These are phyloP conservation scores for Galbula dea DNA, from an alignment of 2,113 vertebrate species.

Conservation along the genomic window DNA sequence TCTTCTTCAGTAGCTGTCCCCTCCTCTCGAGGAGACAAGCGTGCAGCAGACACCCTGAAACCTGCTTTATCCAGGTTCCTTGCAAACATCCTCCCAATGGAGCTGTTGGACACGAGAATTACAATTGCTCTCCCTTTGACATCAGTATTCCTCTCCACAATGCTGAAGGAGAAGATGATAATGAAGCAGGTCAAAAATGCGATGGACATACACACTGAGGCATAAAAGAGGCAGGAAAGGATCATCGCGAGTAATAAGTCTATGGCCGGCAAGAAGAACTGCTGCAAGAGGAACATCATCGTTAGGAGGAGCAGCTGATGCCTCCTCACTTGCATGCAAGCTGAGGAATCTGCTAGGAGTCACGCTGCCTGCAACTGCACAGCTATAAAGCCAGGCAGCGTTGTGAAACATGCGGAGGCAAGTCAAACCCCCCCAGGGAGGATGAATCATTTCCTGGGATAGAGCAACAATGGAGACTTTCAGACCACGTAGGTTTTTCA, in stretches of 20 bases:
- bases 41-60: background rate
- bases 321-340: background rate
- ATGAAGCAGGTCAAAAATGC: conserved; percentile 7
- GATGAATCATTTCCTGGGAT: conserved; percentile 29
- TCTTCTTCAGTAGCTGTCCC: background rate
- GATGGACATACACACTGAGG: background rate
- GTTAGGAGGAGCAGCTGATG: background rate
- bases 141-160: background rate
- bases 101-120: background rate
- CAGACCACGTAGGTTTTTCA: background rate
- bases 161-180: conserved; percentile 14
- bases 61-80: background rate
- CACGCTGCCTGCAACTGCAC: background rate
- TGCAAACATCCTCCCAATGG: conserved; percentile 18
- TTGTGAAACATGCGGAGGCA: conserved; percentile 52
- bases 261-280: background rate
- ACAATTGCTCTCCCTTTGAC: conserved; percentile 2
- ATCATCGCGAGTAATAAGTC: conserved; percentile 54
- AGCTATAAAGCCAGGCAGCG: conserved; percentile 12
- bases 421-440: conserved; percentile 14
- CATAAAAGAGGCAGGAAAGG: conserved; percentile 51
- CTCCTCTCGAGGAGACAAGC: background rate
- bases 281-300: conserved; percentile 22
- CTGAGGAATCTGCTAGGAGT: background rate
- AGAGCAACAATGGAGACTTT: conserved; percentile 39